A percentile compares a stretch with the other conserved stretches of the same genome.
Evolutionary conservation across 2,797 vertebrate species (phyloP).

Genomic region (Lutjanus argentimaculatus): DNA sequence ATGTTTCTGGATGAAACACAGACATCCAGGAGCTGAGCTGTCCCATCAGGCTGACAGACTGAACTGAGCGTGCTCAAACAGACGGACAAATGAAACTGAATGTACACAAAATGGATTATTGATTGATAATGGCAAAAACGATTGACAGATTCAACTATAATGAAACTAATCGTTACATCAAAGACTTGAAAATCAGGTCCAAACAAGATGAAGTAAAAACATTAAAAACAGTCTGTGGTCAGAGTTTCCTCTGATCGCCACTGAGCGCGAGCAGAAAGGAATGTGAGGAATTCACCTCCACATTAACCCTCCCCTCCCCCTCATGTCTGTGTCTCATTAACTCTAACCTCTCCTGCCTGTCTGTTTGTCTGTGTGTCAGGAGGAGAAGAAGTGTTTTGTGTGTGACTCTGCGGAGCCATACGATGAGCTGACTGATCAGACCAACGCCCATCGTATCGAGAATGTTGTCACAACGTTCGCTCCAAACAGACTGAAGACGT

Average conservation of each 20-base stretch:
- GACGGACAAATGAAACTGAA: too few species aligned
- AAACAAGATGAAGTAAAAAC: too few species aligned
- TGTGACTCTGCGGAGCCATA: conserved; percentile 91
- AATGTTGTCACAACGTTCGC: conserved; percentile 96
- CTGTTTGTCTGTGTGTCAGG: conserved; percentile 79
- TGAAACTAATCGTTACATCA: too few species aligned
- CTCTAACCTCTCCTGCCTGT: neutral
- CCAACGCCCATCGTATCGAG: conserved; percentile 92
- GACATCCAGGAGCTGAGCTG: neutral
- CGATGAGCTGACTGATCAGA: conserved; percentile 82
- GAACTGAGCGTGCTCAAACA: too few species aligned
- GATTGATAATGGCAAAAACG: too few species aligned
- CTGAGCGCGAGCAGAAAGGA: conserved; percentile 31
- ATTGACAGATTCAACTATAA: too few species aligned
- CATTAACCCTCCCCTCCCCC: conserved; percentile 7
- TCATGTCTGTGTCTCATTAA: conserved; percentile 44
- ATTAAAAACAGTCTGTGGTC: neutral
- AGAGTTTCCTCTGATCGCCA: neutral
- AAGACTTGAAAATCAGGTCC: too few species aligned
- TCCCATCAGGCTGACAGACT: conserved; percentile 3
- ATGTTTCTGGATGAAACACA: conserved; percentile 51
- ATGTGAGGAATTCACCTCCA: conserved; percentile 66
- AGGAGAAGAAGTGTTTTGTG: conserved; percentile 98
- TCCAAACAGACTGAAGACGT: conserved; percentile 95
- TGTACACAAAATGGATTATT: too few species aligned